These are phyloP conservation scores for Mus spicilegus DNA, from an alignment of 2,113 vertebrate genomes.

Conservation along the genomic window DNA sequence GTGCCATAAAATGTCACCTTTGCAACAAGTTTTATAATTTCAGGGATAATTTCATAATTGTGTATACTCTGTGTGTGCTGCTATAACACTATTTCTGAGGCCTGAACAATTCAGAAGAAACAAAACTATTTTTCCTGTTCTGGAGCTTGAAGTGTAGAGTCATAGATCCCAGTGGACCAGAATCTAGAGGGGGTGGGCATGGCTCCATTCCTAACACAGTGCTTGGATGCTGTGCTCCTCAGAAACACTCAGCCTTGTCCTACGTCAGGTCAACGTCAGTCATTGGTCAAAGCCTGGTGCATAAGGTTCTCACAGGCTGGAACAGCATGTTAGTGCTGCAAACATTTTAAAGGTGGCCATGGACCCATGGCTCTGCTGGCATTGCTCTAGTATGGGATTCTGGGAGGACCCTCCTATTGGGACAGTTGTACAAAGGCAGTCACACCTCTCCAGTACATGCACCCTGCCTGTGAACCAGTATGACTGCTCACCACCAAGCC, in stretches of 20 bases:
- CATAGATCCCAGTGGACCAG: neutral
- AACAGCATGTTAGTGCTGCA: neutral
- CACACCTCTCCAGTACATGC: neutral
- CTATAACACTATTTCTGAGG: neutral
- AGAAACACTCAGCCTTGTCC: neutral
- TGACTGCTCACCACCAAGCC: neutral
- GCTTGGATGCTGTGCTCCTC: neutral
- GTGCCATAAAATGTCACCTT: neutral
- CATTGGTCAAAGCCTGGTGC: too few species aligned
- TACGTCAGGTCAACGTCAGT: neutral
- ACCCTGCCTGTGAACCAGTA: neutral
- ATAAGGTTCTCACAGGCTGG: too few species aligned
- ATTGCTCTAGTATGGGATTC: neutral
- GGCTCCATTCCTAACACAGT: neutral
- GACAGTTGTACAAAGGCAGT: neutral
- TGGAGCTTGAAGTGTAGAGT: neutral
- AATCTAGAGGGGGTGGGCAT: neutral
- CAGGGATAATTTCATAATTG: neutral
- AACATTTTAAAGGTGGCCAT: neutral
- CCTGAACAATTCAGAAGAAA: neutral
- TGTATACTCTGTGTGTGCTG: neutral
- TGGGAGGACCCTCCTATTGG: neutral
- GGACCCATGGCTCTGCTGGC: neutral
- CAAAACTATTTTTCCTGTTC: neutral
- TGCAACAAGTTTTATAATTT: neutral